These are phyloP conservation scores for Pocillopora meandrina DNA, from an alignment of 92 coral and sea anemone genomes.

Conservation along the genomic window DNA sequence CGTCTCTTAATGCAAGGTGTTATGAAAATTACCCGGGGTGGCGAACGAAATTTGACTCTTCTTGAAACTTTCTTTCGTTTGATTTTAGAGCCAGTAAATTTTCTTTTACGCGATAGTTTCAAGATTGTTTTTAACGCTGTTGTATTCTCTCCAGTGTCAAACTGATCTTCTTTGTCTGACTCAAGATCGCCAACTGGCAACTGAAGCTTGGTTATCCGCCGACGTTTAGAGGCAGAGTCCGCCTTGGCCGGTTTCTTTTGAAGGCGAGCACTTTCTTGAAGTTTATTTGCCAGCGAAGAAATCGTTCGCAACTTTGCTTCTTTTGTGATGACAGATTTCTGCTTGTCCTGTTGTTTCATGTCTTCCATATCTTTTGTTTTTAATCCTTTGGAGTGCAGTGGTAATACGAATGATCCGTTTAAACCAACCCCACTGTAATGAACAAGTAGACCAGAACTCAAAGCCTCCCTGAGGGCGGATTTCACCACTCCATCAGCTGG, in stretches of 20 bases:
- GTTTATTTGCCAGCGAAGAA: constrained; percentile 31
- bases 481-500: constrained; percentile 45
- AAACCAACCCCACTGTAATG: constrained; percentile 72
- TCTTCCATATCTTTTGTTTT: not conserved
- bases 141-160: not conserved
- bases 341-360: not conserved
- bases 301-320: constrained; percentile 46
- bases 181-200: constrained; percentile 22
- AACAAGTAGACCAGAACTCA: constrained; percentile 61
- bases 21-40: constrained; percentile 47
- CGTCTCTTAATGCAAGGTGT: constrained; percentile 30
- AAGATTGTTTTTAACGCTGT: constrained; percentile 44
- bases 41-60: constrained; percentile 52
- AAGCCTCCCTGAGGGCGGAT: constrained; percentile 65
- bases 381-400: not conserved
- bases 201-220: constrained; percentile 20
- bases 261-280: not conserved
- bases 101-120: constrained; percentile 20
- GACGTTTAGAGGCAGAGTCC: constrained; percentile 24
- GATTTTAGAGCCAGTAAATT: constrained; percentile 1
- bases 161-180: not conserved
- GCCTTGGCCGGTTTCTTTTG: not conserved
- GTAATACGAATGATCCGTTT: constrained; percentile 74
- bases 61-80: constrained; percentile 26
- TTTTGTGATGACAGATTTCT: constrained; percentile 37